These are phyloP conservation scores for Fregetta grallaria DNA, from an alignment of 2,113 vertebrate species.

Conservation along the genomic window DNA sequence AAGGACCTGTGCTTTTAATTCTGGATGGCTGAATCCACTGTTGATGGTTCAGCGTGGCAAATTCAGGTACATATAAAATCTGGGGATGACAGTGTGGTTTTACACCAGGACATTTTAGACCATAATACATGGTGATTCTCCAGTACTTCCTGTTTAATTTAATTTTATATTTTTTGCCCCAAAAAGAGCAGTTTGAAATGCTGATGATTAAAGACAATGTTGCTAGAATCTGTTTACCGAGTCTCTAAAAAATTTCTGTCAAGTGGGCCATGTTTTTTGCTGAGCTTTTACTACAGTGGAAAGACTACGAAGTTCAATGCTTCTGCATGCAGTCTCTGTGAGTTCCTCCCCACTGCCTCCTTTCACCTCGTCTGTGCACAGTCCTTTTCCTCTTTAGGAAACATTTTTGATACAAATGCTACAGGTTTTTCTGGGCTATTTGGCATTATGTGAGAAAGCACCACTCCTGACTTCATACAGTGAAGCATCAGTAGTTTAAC, in stretches of 20 bases:
- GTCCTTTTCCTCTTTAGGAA: conserved; percentile 9
- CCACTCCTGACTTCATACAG: conserved; percentile 46
- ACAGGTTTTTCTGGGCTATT: conserved; percentile 47
- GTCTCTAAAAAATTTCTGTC: background rate
- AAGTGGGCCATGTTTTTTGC: background rate
- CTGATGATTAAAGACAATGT: background rate
- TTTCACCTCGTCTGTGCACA: background rate
- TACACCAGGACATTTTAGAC: background rate
- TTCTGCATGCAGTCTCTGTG: background rate
- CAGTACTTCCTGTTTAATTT: too few species aligned
- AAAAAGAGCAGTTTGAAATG: background rate
- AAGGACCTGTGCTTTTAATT: background rate
- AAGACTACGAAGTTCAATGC: background rate
- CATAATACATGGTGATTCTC: rapidly evolving
- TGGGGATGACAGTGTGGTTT: background rate
- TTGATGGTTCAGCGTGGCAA: background rate
- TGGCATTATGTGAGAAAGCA: conserved; percentile 57
- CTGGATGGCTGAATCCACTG: background rate
- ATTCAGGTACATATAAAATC: background rate
- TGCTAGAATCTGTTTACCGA: background rate
- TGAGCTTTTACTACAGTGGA: background rate
- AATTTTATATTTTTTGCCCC: too few species aligned
- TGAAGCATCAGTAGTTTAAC: conserved; percentile 57
- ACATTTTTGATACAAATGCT: conserved; percentile 44
- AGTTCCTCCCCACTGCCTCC: background rate